A percentile compares a stretch with the other conserved stretches of the same genome.
These are phyloP conservation scores for Odontocerum albicorne DNA, from an alignment of 2,888 invertebrate species.

Conservation along the genomic window DNA sequence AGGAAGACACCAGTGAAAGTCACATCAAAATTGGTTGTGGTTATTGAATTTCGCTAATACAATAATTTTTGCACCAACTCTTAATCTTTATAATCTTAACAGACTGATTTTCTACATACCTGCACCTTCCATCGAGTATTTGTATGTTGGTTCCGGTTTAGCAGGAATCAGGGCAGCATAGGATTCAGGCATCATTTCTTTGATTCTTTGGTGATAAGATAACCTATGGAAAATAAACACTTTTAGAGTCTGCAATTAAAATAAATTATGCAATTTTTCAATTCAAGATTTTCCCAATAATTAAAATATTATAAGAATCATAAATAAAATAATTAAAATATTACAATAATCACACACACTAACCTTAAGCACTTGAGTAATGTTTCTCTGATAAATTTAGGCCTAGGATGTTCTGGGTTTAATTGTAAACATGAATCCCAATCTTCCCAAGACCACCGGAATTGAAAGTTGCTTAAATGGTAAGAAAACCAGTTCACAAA, in stretches of 20 bases:
- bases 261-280: not conserved
- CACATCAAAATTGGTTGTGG: too few relatives aligned
- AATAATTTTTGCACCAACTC: too few relatives aligned
- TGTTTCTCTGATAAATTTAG: constrained; percentile 92
- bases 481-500: constrained; percentile 98
- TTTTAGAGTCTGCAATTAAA: too few relatives aligned
- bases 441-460: constrained; percentile 98
- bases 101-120: too few relatives aligned
- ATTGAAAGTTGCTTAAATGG: constrained; percentile 98
- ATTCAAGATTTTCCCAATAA: not conserved
- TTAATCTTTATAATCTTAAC: too few relatives aligned
- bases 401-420: constrained; percentile 87
- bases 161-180: constrained; percentile 84
- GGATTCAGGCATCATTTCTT: constrained; percentile 87
- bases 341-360: not conserved
- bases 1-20: too few relatives aligned
- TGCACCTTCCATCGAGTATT: constrained; percentile 87
- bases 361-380: constrained; percentile 88
- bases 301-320: not conserved
- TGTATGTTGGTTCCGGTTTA: constrained; percentile 85
- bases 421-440: constrained; percentile 87
- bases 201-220: constrained; percentile 92
- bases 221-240: constrained; percentile 64
- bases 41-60: too few relatives aligned
- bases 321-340: not conserved